Conservation (phyloP, 2,113 vertebrate species). For the Cyprinodon tularosa region DNA sequence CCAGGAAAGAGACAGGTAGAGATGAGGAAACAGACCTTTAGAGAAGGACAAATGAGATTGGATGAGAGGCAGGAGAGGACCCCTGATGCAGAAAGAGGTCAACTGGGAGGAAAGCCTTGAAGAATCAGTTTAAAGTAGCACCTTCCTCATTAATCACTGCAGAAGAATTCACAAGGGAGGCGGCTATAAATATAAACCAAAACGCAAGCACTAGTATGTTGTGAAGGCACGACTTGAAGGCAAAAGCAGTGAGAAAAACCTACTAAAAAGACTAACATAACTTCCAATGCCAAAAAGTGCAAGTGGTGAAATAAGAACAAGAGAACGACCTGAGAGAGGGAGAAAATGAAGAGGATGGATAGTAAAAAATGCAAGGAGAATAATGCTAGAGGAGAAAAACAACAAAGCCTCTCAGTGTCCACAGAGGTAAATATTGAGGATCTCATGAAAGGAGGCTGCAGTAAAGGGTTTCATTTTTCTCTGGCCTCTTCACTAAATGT, state of each 20-base stretch:
- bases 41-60: neutral
- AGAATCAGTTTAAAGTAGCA: neutral
- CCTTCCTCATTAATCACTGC: constrained; percentile 6
- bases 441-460: constrained; percentile 55
- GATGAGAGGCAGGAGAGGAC: neutral
- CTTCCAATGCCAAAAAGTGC: neutral
- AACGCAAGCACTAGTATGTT: neutral
- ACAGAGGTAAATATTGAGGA: constrained; percentile 61
- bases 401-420: constrained; percentile 37
- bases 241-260: neutral
- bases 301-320: neutral
- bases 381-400: neutral
- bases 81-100: neutral
- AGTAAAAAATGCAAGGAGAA: constrained; percentile 1
- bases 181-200: neutral
- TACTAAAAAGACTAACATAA: neutral
- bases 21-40: neutral
- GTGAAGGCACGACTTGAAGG: neutral
- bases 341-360: constrained; percentile 3
- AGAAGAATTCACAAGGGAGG: neutral
- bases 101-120: neutral
- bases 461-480: constrained; percentile 43
- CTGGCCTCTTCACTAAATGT: constrained; percentile 10
- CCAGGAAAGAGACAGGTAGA: neutral
- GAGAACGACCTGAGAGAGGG: constrained; percentile 1